Conservation (phyloP, 1,140 invertebrate species). For the Stratiolaelaps scimitus region DNA sequence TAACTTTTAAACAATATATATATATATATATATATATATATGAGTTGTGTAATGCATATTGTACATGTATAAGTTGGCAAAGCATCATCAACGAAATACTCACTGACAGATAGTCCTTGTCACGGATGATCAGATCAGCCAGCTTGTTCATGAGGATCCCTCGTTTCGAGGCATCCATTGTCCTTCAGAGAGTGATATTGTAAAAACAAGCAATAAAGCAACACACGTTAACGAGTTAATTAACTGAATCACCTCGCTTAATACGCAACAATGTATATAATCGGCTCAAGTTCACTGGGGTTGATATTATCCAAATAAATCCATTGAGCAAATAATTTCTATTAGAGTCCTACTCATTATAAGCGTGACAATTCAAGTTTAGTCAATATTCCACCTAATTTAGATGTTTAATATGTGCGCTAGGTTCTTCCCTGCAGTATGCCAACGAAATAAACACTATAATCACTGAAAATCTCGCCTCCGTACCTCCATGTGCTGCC, state of each 20-base stretch:
- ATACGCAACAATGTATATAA: neutral
- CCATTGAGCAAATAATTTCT: no score
- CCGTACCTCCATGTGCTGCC: constrained; percentile 64
- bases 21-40: constrained; percentile 17
- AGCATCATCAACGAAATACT: constrained; percentile 30
- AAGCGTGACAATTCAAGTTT: no score
- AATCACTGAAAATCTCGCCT: constrained; percentile 57
- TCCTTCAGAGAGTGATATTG: constrained; percentile 43
- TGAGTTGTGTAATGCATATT: neutral
- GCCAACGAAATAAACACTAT: no score
- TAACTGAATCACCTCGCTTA: neutral
- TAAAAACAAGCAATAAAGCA: neutral
- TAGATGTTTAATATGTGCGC: no score
- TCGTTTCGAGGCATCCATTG: constrained; percentile 73
- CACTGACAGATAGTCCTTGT: constrained; percentile 58
- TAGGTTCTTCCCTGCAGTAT: no score
- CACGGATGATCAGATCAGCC: constrained; percentile 67
- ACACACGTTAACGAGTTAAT: neutral
- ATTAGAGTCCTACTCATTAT: no score
- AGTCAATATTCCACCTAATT: no score
- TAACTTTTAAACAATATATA: no score
- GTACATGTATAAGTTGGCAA: neutral
- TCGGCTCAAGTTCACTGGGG: neutral
- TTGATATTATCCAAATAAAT: neutral
- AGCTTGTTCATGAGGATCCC: constrained; percentile 63